Evolutionary conservation across 64 coral and sea anemone genomes (phyloP).

Genomic region (Dendronephthya gigantea): DNA sequence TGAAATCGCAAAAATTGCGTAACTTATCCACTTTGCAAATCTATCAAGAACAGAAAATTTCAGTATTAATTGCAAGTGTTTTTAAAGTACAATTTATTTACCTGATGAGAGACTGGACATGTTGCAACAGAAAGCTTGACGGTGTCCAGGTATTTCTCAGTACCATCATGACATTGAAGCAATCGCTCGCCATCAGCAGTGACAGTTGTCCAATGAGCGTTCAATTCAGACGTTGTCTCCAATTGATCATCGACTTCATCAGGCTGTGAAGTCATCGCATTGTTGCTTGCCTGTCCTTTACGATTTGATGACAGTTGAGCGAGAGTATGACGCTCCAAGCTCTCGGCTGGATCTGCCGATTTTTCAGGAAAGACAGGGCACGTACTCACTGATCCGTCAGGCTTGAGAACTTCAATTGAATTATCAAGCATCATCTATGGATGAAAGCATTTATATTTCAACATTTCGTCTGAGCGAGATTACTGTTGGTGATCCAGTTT

Average conservation of each 20-base stretch:
- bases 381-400: constrained; percentile 59
- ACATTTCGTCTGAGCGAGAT: not conserved
- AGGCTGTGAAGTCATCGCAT: not conserved
- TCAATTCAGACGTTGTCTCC: constrained; percentile 42
- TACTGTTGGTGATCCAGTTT: too few species aligned
- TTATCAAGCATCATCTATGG: constrained; percentile 50
- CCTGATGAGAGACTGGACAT: constrained; percentile 72
- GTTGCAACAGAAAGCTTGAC: constrained; percentile 61
- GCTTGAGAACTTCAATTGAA: constrained; percentile 70
- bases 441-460: too few species aligned
- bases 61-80: too few species aligned
- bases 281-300: not conserved
- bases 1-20: not conserved
- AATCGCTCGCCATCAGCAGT: constrained; percentile 52
- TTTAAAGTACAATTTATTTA: too few species aligned
- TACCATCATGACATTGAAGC: constrained; percentile 43
- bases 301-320: constrained; percentile 13
- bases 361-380: constrained; percentile 55
- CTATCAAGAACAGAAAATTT: not conserved
- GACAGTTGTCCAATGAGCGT: constrained; percentile 60
- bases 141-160: constrained; percentile 29
- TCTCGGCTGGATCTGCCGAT: not conserved
- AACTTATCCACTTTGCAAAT: not conserved
- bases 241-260: constrained; percentile 55
- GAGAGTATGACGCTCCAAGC: not conserved